Evolutionary conservation across 1,140 invertebrate species (phyloP), one percentile per base, ranked within the genome.

Genomic region (Drosophila carrolli): DNA sequence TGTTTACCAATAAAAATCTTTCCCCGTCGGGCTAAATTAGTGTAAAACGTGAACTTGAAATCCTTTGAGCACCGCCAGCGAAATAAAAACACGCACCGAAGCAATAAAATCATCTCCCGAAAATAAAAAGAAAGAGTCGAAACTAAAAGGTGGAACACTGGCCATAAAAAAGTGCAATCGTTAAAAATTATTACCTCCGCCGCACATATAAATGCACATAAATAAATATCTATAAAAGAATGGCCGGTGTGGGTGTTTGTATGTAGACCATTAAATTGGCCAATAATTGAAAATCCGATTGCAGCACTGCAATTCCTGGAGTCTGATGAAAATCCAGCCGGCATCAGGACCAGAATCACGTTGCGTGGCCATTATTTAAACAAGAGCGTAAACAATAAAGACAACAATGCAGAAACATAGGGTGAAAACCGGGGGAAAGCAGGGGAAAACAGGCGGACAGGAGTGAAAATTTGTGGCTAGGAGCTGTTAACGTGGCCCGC

Each of bases 211-310:
- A 77, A 83, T 60, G 48, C 62, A 44, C 61, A 55, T 29, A 60
- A 68, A 66, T 68, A 81, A 75, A 85, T 76, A 68, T 75, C 70
- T 57, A 75, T 56, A 66, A 59, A 68, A 11, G 43, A 19, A 35
- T 9, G 43, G 38, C 29, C 8, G 14, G 14, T 23, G 27, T 59
- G 11, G 46, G 40, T 41, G 59, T 66, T 50, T 35, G 59, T 76
- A 35, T 59, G 66, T n/a, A 50, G 56, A 75, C 76, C 84, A 89
- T 88, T 88, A 89, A 88, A 88, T 84, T 88, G 83, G 81, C 83
- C 83, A 88, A 88, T 88, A 88, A 88, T 88, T 88, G 83, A 88
- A 88, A 88, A 84, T 89, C 76, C 80, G 89, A 88, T 88, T 88
- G 83, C 80, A 74, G 60, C 74, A 63, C 70, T 86, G 68, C 79